Evolutionary conservation across 2,888 invertebrate species (phyloP), one percentile per base, ranked within the genome.

Genomic region (Drosophila robusta): DNA sequence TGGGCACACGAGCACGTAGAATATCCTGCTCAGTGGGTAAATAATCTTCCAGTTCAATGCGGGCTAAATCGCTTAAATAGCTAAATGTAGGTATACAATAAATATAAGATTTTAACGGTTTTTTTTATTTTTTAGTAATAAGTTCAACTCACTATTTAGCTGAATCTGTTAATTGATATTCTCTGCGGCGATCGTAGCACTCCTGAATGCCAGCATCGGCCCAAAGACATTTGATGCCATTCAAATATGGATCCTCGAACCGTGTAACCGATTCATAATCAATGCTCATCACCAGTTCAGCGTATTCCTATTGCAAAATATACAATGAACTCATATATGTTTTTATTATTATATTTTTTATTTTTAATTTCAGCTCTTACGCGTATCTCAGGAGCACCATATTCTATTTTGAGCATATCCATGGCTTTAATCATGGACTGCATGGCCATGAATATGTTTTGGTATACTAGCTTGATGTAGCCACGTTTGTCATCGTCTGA

Each of bases 391-490:
- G 96, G 95, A 93, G 96, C 96, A 90, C 96, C 97, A 93, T 98
- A 99, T 93, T 96, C 96, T 93, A 99, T 98, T 94, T 96, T 97
- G 92, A 99, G 96, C 93, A 98, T 95, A 93, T 99, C 99, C 99
- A 99, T 99, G 91, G 99, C 99, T 90, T 98, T 96, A 92, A 99
- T 98, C 99, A 99, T 99, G 92, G 98, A 98, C 94, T 99, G 98
- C 98, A 99, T 99, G 86, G 99, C 99, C 99, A 99, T 99, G 94
- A 99, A 99, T 93, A 99, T 99, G 94, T 99, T 99, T 94, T 99
- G 99, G 94, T 98, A 99, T 89, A 99, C 99, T 92, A 99, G 96
- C 94, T 99, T 99, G 93, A 99, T 98, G 93, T 98, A 98, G 79
- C 98, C 97, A 89, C 98, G 95, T 93, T 99, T 99, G 94, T 99